Percentiles rank a stretch among this genome's conserved stretches.
Conservation (phyloP, 1,140 invertebrate species). For the Eubasilissa regina region DNA sequence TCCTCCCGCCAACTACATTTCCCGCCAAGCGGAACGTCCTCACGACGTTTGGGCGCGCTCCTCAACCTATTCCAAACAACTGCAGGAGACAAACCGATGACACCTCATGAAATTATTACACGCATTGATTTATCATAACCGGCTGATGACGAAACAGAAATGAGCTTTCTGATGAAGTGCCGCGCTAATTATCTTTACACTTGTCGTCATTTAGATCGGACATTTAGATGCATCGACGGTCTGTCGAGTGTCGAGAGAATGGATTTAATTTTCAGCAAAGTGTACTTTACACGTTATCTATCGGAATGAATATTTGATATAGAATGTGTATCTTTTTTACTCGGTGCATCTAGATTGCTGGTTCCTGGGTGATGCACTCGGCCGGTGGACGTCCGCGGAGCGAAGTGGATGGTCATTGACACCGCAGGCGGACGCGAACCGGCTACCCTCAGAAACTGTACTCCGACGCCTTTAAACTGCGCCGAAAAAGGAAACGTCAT, state of each 20-base stretch:
- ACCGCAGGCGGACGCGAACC: constrained; percentile 5
- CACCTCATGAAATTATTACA: background rate
- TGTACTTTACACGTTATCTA: too few relatives aligned
- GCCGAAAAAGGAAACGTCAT: constrained; percentile 36
- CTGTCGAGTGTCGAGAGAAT: too few relatives aligned
- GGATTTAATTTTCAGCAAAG: too few relatives aligned
- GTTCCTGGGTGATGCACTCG: background rate
- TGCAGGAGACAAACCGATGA: background rate
- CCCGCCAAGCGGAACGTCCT: background rate
- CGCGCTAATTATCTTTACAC: too few relatives aligned
- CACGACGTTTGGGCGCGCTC: background rate
- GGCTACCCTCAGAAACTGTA: background rate
- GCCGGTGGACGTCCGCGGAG: background rate
- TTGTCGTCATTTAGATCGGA: too few relatives aligned
- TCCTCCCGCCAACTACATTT: background rate
- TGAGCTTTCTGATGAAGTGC: too few relatives aligned
- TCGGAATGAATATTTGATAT: too few relatives aligned
- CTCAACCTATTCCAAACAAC: background rate
- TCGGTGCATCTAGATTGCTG: background rate
- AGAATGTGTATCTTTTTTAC: background rate
- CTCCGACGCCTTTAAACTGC: constrained; percentile 13
- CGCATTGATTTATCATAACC: too few relatives aligned
- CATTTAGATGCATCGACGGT: too few relatives aligned
- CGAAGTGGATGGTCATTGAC: constrained; percentile 15
- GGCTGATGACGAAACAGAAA: too few relatives aligned